Evolutionary conservation across 2,888 invertebrate species (phyloP).

Genomic region (Drosophila kambysellisi): DNA sequence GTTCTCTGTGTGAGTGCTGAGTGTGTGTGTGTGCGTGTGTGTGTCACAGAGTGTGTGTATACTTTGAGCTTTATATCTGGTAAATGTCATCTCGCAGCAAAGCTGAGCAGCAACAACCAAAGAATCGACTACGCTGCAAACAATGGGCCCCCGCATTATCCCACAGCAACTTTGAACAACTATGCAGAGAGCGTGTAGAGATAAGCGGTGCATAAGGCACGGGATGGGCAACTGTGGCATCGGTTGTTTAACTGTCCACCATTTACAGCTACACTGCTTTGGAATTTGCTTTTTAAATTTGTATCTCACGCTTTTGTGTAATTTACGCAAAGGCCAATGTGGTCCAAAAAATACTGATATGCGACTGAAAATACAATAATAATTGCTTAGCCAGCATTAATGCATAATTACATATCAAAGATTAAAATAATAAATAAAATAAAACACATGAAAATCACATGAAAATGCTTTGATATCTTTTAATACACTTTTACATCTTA

Average conservation of each 20-base stretch:
- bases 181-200: constrained; percentile 39
- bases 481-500: background rate
- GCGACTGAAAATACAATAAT: background rate
- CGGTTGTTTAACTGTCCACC: constrained; percentile 74
- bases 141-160: constrained; percentile 58
- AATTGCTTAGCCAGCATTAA: background rate
- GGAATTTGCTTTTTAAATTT: constrained; percentile 54
- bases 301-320: constrained; percentile 55
- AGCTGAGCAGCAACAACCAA: constrained; percentile 47
- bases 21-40: constrained; percentile 9
- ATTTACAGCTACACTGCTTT: constrained; percentile 55
- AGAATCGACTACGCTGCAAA: constrained; percentile 52
- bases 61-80: constrained; percentile 77
- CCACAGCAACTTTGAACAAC: constrained; percentile 65
- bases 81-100: constrained; percentile 77
- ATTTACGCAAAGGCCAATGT: constrained; percentile 48
- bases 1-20: constrained; percentile 22
- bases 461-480: background rate
- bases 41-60: constrained; percentile 18
- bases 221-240: constrained; percentile 27
- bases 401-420: background rate
- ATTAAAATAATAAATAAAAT: background rate
- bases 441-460: background rate
- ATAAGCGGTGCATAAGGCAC: constrained; percentile 20
- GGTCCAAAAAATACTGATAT: constrained; percentile 31